Base-by-base conservation (phyloP, 2,888 invertebrate genomes). In the Dendrolimus pini region DNA sequence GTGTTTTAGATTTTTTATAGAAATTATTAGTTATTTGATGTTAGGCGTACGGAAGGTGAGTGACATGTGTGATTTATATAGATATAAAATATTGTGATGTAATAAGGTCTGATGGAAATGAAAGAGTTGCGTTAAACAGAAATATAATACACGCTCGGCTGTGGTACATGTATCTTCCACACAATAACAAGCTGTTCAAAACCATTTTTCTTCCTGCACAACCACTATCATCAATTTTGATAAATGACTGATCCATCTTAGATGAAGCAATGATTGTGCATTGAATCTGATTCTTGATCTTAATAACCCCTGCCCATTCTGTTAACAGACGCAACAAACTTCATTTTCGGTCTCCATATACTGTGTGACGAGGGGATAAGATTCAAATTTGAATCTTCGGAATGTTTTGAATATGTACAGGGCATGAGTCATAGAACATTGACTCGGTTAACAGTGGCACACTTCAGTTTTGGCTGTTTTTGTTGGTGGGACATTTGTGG, bases 381-480 rank as follows among this genome's bases (percentile, higher is more conserved):
- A 30, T 30, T 6, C 30, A 30, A 30, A 30, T 30, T 30, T 30
- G 6, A 30, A 30, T 30, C 6, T 30, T 30, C 30, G 6, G 30
- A 3, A 6, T 30, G 3, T 30, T 30, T 6, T 30, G 30, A 30
- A 62, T 62, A 65, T 47, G 61, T 59, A 53, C 55, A 58, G 53
- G 56, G 62, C 59, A 63, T 68, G 68, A 69, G 59, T 69, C 68
- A 69, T 52, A 58, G 67, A 64, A 60, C 68, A 60, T 67, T 67
- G 68, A 67, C 67, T 67, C 58, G 61, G 54, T 65, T 63, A 10
- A 8, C 66, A 62, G 64, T 67, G 68, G 68, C 68, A 67, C 69
- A 67, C 61, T 66, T 69, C 59, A 60, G 55, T 55, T 60, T 63
- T 58, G 58, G 57, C 61, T 59, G 61, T 62, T 63, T 63, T 63